Base-by-base conservation (phyloP, 2,888 invertebrate genomes). In the Gryllus longicercus region DNA sequence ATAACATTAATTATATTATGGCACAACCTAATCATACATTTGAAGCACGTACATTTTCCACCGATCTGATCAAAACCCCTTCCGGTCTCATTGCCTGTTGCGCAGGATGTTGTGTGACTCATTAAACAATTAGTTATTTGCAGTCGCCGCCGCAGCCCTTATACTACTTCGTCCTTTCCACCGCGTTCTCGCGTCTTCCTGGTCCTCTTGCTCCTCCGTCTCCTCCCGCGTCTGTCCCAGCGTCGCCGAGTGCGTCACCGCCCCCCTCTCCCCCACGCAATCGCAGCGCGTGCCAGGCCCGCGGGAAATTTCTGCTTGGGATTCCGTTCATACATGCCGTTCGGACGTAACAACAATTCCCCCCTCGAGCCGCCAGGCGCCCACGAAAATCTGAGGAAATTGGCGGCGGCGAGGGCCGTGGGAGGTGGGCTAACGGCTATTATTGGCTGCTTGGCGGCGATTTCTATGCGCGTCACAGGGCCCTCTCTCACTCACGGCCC, bases 381-480 rank as follows among this genome's bases (percentile, higher is more conserved):
- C 63, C 63, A 63, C 63, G 63, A 85, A 87, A 87, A 87, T 87
- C 87, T 87, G 87, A 86, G 86, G 85, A 86, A 87, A 87, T 87
- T 87, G 87, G 86, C 83, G 85, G 83, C 84, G 79, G 78, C 82
- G 38, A 38, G 38, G 82, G 81, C 82, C 82, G 85, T 83, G 84
- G 78, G 79, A 81, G 82, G 81, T 82, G 82, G 82, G 80, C 82
- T 81, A 83, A 83, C 85, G 84, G 85, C 86, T 85, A 86, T 87
- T 87, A 87, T 87, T 87, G 86, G 86, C 87, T 88, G 84, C 86
- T 88, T 88, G 85, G 86, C 85, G 87, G 86, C 86, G 85, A 86
- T 88, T 88, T 88, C 87, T 87, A 88, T 88, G 88, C 88, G 85
- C 86, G 85, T 86, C 87, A 86, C 87, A 87, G 86, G 87, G 86